Percentiles rank a stretch among this genome's conserved stretches.
Evolutionary conservation across 1,140 invertebrate genomes (phyloP).

Genomic region (Ooceraea biroi): DNA sequence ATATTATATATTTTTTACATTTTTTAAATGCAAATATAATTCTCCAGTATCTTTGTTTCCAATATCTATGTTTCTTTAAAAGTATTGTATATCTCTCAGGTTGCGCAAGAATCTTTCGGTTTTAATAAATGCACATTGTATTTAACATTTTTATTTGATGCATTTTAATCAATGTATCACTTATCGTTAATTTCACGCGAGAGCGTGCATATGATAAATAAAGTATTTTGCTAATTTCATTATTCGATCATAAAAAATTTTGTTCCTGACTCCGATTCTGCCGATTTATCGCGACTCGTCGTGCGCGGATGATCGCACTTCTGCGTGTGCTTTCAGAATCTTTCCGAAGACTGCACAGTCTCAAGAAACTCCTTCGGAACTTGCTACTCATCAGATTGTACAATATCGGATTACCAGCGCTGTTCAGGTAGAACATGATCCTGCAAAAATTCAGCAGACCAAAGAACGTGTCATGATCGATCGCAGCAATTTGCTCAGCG

Average conservation of each 20-base stretch:
- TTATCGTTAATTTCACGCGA: neutral
- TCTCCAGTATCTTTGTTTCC: neutral
- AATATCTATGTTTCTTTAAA: neutral
- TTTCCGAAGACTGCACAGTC: slow-evolving; percentile 88
- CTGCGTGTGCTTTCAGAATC: slow-evolving; percentile 81
- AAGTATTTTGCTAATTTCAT: neutral
- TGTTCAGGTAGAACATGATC: slow-evolving; percentile 95
- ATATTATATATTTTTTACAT: too few species aligned
- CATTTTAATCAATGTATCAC: neutral
- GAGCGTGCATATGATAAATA: neutral
- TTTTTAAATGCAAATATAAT: slow-evolving; percentile 8
- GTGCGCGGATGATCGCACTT: slow-evolving; percentile 84
- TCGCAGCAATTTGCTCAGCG: slow-evolving; percentile 86
- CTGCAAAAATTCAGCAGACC: slow-evolving; percentile 93
- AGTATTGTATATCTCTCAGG: neutral
- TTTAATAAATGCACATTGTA: neutral
- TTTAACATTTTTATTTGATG: neutral
- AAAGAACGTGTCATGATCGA: slow-evolving; percentile 92
- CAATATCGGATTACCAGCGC: slow-evolving; percentile 93
- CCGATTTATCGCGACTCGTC: slow-evolving; percentile 84
- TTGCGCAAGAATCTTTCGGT: neutral
- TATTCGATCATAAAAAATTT: slow-evolving; percentile 75
- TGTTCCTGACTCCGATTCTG: slow-evolving; percentile 82
- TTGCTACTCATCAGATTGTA: slow-evolving; percentile 95
- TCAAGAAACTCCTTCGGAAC: slow-evolving; percentile 92